phyloP scores from a whole-genome alignment of 2,888 invertebrate species.

The Lasioglossum calceatum region DNA sequence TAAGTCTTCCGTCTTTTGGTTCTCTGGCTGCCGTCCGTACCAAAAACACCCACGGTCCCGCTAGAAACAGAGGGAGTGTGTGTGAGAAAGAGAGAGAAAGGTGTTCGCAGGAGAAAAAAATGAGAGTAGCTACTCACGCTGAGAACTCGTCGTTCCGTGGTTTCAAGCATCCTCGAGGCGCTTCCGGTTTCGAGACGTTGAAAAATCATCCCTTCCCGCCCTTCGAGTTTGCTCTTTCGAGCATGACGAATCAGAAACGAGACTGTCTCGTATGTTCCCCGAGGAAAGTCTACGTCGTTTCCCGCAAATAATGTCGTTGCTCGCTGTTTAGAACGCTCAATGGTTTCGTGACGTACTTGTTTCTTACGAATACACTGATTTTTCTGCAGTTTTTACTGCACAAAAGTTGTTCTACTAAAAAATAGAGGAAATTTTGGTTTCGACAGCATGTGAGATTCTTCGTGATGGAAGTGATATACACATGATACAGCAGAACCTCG shows the following conservation, averaged over 20 bases:
- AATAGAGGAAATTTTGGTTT: too few relatives aligned
- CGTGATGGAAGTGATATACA: too few relatives aligned
- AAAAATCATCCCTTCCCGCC: conserved; percentile 66
- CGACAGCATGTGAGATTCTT: too few relatives aligned
- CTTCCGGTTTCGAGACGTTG: conserved; percentile 70
- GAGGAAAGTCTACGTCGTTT: neutral
- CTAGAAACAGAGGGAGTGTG: neutral
- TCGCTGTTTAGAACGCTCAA: neutral
- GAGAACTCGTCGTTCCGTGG: conserved; percentile 56
- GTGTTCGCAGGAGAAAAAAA: conserved; percentile 44
- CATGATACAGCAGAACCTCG: too few relatives aligned
- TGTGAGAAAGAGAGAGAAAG: neutral
- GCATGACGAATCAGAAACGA: conserved; percentile 58
- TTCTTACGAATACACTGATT: neutral
- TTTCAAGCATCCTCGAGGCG: conserved; percentile 61
- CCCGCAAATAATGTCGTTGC: neutral
- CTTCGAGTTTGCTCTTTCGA: conserved; percentile 38
- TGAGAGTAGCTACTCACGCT: conserved; percentile 50
- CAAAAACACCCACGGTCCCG: neutral
- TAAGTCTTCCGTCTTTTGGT: conserved; percentile 57
- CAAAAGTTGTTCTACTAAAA: too few relatives aligned
- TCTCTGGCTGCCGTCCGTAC: conserved; percentile 6
- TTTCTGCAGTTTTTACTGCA: too few relatives aligned
- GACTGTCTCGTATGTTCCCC: conserved; percentile 13
- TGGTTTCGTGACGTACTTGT: neutral